A percentile compares a stretch with the other conserved stretches of the same genome.
Conservation (phyloP, 2,888 invertebrate genomes). For the Ophion slaviceki region DNA sequence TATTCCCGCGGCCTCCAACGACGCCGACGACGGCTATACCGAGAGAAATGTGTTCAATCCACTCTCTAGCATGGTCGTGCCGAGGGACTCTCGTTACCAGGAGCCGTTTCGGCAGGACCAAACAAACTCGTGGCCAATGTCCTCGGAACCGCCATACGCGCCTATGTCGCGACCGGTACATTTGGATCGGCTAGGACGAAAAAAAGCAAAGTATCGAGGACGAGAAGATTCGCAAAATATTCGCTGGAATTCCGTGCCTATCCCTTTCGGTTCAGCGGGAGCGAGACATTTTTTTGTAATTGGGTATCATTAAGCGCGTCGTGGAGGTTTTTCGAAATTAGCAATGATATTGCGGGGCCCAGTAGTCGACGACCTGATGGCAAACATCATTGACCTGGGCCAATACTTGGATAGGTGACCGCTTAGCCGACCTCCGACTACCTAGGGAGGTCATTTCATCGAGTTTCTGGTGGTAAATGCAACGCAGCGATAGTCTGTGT, state of each 20-base stretch:
- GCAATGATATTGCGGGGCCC: too few relatives aligned
- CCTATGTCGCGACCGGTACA: constrained; percentile 34
- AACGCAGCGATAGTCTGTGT: too few relatives aligned
- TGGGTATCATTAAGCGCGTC: too few relatives aligned
- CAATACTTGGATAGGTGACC: too few relatives aligned
- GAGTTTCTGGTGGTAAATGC: too few relatives aligned
- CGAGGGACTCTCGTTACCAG: constrained; percentile 62
- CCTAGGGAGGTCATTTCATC: too few relatives aligned
- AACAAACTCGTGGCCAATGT: constrained; percentile 58
- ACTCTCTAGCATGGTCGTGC: constrained; percentile 10
- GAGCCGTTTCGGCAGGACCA: constrained; percentile 62
- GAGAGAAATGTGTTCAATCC: constrained; percentile 23
- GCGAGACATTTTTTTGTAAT: not conserved
- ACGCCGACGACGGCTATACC: constrained; percentile 67
- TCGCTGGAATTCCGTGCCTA: not conserved
- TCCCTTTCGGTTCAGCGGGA: not conserved
- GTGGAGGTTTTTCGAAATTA: too few relatives aligned
- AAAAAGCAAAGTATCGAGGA: constrained; percentile 14
- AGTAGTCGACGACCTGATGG: too few relatives aligned
- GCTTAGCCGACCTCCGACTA: too few relatives aligned
- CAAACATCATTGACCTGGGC: too few relatives aligned
- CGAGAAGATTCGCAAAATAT: not conserved
- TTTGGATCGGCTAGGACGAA: constrained; percentile 23
- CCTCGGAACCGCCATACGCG: not conserved
- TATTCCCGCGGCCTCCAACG: constrained; percentile 72